Conservation (phyloP, 30 jellyfish, hydroid and myxozoan species). For the Aurelia sp. region DNA sequence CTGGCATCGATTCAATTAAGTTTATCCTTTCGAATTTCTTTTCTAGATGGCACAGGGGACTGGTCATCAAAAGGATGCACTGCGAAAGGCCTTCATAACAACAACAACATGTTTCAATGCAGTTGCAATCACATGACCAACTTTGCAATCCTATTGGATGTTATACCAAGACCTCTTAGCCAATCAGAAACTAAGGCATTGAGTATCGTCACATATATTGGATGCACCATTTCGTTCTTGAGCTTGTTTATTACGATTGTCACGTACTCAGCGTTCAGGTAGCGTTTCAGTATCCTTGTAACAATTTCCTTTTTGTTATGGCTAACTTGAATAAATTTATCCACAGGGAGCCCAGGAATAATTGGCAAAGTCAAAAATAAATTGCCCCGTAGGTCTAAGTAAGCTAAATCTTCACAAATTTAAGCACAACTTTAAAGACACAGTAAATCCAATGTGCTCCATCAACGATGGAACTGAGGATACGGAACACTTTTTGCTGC, state of each 20-base stretch:
- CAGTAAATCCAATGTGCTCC: no score
- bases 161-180: conserved; percentile 14
- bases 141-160: conserved; percentile 56
- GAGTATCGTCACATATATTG: conserved; percentile 37
- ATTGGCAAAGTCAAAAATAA: no score
- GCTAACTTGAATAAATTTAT: no score
- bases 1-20: no score
- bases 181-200: conserved; percentile 6
- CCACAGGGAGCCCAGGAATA: no score
- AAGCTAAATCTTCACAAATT: no score
- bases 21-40: no score
- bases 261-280: conserved; percentile 30
- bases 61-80: conserved; percentile 51
- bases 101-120: conserved; percentile 45
- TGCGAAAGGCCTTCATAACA: conserved; percentile 5
- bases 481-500: no score
- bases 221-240: conserved; percentile 26
- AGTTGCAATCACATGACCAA: conserved; percentile 59
- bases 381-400: no score
- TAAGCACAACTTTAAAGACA: no score
- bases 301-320: neutral
- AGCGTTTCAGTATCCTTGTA: neutral
- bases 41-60: conserved; percentile 35
- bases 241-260: neutral
- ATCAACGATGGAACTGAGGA: no score